A percentile compares a stretch with the other conserved stretches of the same genome.
phyloP scores from a whole-genome alignment of 2,113 vertebrate genomes.

The Neodontobutis hainanensis region DNA sequence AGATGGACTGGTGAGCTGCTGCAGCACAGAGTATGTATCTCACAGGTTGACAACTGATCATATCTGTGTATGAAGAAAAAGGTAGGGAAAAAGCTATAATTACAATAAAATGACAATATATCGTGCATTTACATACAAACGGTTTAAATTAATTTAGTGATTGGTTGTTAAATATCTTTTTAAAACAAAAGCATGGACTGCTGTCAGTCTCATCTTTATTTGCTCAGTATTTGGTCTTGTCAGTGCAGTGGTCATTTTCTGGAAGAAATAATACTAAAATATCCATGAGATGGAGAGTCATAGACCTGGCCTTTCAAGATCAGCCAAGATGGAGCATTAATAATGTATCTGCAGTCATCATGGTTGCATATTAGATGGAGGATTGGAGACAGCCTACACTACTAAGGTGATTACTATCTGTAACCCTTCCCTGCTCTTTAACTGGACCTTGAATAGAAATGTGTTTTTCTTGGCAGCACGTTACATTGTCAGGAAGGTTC shows the following conservation, averaged over 20 bases:
- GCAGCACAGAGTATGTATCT: too few species aligned
- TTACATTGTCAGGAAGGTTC: slow-evolving; percentile 41
- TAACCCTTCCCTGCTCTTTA: slow-evolving; percentile 51
- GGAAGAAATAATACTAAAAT: slow-evolving; percentile 58
- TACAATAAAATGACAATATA: background rate
- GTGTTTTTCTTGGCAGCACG: slow-evolving; percentile 37
- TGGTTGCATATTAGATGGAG: slow-evolving; percentile 67
- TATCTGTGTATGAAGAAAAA: background rate
- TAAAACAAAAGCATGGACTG: background rate
- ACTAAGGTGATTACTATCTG: slow-evolving; percentile 58
- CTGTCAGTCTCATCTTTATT: slow-evolving; percentile 12
- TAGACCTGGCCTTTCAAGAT: slow-evolving; percentile 64
- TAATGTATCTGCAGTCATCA: slow-evolving; percentile 70
- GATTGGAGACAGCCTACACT: slow-evolving; percentile 55
- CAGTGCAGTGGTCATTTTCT: slow-evolving; percentile 44
- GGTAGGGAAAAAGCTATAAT: background rate
- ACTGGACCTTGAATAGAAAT: slow-evolving; percentile 54
- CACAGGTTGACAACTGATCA: background rate
- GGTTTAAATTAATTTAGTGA: background rate
- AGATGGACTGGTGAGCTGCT: too few species aligned
- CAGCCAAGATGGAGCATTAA: slow-evolving; percentile 60
- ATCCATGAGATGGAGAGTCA: slow-evolving; percentile 62
- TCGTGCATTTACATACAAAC: background rate
- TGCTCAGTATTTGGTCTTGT: slow-evolving; percentile 19
- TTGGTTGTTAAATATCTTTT: background rate